phyloP scores from a whole-genome alignment of 1,140 invertebrate species.

The Fopius arisanus region DNA sequence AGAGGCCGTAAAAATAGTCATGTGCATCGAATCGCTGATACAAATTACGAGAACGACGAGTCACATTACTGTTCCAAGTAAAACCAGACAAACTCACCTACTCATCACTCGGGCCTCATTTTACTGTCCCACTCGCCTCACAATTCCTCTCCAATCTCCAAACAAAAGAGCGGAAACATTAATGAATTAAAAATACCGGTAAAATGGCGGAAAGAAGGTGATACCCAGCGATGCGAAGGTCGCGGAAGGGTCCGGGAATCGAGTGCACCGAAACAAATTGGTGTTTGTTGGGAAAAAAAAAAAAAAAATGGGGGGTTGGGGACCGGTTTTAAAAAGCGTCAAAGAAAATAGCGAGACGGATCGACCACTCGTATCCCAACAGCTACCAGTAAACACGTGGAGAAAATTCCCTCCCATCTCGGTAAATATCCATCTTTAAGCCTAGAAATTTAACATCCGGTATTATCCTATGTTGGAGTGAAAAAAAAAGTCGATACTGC shows the following conservation, averaged over 20 bases:
- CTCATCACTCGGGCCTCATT: neutral
- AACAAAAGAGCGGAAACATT: slow-evolving; percentile 5
- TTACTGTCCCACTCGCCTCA: neutral
- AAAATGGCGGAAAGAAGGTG: neutral
- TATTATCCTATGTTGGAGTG: neutral
- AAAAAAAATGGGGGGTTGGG: neutral
- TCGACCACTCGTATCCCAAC: neutral
- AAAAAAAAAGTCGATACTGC: neutral
- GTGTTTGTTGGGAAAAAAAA: neutral
- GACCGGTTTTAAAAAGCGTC: neutral
- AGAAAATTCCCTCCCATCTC: neutral
- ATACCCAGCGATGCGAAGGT: neutral
- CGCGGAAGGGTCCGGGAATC: neutral
- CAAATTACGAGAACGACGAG: neutral
- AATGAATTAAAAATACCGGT: neutral
- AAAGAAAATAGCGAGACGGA: neutral
- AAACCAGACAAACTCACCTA: neutral
- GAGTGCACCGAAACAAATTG: neutral
- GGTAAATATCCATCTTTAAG: neutral
- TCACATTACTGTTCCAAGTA: slow-evolving; percentile 13
- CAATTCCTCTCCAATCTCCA: neutral
- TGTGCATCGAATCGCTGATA: neutral
- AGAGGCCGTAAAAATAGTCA: neutral
- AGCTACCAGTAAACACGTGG: neutral
- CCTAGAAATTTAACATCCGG: neutral